Evolutionary conservation across 1,140 invertebrate species (phyloP), one percentile per base, ranked within the genome.

Genomic region (Leguminivora glycinivorella): DNA sequence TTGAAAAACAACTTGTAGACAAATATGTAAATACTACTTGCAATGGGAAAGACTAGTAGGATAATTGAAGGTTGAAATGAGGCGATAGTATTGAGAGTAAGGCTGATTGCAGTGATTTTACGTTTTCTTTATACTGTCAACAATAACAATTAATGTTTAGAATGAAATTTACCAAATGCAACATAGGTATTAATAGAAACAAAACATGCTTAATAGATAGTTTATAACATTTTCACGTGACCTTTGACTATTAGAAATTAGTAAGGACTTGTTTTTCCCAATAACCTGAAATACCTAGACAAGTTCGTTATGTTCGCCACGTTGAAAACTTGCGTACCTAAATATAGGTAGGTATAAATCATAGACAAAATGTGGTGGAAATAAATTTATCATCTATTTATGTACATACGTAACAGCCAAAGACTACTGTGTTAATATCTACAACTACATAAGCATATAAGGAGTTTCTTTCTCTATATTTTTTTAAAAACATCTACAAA

Each of bases 51-150:
- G 40, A 43, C 40, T 52, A 22, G 19, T 52, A 52, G 47, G 19
- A 52, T 52, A 52, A 19, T 52, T 52, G 19, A 22, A 22, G 3
- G 19, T 22, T n/a, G 43, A 17, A 17, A 52, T 52, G 47, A 52
- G 19, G 22, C 10, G 47, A 10, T 22, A 22, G 17, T 52, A 52
- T 22, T 52, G 47, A 52, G 47, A 52, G 19, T 9, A 52, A 52
- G 47, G 47, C 47, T 52, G 47, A 52, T 9, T 52, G 47, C 47
- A 52, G 47, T 52, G 47, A 22, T 52, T 22, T 52, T 52, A 9
- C 2, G 17, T 52, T 52, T 10, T 22, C 22, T 22, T 52, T 52
- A 52, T 9, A 2, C 7, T 22, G 47, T 22, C 6, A 10, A 17
- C 4, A 47, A 22, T 22, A 52, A 17, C 6, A 10, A 52, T 52